These are phyloP conservation scores for Hoplodrina blanda DNA, from an alignment of 2,888 invertebrate genomes.

Conservation along the genomic window DNA sequence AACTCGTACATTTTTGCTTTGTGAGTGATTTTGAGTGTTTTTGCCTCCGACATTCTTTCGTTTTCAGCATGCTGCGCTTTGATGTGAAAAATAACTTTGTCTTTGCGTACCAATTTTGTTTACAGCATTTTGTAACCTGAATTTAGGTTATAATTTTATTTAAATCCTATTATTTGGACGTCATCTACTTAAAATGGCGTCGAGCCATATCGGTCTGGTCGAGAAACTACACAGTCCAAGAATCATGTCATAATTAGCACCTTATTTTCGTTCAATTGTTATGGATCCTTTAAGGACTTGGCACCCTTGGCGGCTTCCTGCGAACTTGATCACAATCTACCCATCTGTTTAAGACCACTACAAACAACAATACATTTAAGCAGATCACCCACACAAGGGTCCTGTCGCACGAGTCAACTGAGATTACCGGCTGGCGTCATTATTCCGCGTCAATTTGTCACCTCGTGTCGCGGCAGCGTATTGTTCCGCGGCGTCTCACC, in stretches of 20 bases:
- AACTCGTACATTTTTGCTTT: conserved; percentile 47
- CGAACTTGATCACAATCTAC: no score
- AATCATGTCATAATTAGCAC: no score
- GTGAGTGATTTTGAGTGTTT: conserved; percentile 25
- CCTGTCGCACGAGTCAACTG: background rate
- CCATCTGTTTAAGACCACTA: no score
- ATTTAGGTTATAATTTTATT: background rate
- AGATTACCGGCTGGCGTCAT: conserved; percentile 46
- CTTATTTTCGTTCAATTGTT: no score
- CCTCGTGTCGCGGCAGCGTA: conserved; percentile 22
- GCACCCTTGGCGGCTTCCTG: no score
- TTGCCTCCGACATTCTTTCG: conserved; percentile 37
- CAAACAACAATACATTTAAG: background rate
- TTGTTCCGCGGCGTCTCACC: conserved; percentile 43
- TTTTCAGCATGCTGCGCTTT: conserved; percentile 16
- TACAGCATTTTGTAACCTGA: background rate
- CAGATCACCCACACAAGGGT: background rate
- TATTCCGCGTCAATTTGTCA: conserved; percentile 51
- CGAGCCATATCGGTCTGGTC: no score
- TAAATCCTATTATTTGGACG: no score
- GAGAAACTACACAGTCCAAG: background rate
- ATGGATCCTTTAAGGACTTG: no score
- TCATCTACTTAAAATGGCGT: no score
- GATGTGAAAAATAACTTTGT: conserved; percentile 29
- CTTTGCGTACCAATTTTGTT: background rate